These are phyloP conservation scores for Brachyptera putata DNA, from an alignment of 2,888 invertebrate genomes.

Conservation along the genomic window DNA sequence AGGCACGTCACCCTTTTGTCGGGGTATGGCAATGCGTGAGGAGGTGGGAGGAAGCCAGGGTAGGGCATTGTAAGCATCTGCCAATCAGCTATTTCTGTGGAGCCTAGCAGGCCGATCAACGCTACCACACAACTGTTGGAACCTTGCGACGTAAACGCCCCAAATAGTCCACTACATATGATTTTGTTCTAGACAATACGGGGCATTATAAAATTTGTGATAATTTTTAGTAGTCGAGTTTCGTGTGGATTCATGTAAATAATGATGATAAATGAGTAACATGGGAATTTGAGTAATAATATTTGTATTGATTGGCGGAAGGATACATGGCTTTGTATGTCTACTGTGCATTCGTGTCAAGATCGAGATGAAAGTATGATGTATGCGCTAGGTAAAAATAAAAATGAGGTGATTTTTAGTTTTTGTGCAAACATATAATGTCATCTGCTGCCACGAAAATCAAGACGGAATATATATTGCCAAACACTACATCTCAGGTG, in stretches of 20 bases:
- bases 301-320: not conserved
- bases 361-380: slow-evolving; percentile 27
- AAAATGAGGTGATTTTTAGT: slow-evolving; percentile 6
- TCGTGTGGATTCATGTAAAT: too few species aligned
- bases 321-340: not conserved
- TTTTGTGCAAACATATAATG: slow-evolving; percentile 27
- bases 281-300: too few species aligned
- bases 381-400: slow-evolving; percentile 9
- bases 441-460: slow-evolving; percentile 26
- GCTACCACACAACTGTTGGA: slow-evolving; percentile 23
- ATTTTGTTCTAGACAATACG: too few species aligned
- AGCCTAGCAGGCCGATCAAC: slow-evolving; percentile 30
- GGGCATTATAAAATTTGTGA: too few species aligned
- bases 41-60: slow-evolving; percentile 22
- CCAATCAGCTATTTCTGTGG: slow-evolving; percentile 34
- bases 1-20: too few species aligned
- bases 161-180: slow-evolving; percentile 30
- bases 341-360: slow-evolving; percentile 23
- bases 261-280: too few species aligned
- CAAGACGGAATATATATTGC: slow-evolving; percentile 30
- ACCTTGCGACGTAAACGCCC: slow-evolving; percentile 31
- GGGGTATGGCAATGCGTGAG: not conserved
- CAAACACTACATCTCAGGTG: slow-evolving; percentile 29
- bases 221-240: too few species aligned
- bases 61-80: slow-evolving; percentile 32